A percentile compares a stretch with the other conserved stretches of the same genome.
Conservation (phyloP, 2,888 invertebrate genomes). For the Campoplex nolae region DNA sequence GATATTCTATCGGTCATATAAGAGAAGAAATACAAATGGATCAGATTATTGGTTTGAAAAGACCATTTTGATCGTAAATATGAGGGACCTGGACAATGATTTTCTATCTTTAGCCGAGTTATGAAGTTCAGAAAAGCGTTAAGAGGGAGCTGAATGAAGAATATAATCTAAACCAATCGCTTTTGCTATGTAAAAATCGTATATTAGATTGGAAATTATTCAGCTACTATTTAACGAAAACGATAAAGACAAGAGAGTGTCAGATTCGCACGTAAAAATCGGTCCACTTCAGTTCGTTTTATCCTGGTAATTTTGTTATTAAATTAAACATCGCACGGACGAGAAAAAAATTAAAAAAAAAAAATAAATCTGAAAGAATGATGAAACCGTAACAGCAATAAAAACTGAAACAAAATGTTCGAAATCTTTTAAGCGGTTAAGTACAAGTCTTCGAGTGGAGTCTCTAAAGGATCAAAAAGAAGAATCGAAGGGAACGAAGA, state of each 20-base stretch:
- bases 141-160: background rate
- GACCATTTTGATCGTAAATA: background rate
- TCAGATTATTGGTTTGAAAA: too few relatives aligned
- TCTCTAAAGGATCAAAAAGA: background rate
- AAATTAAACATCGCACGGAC: background rate
- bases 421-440: conserved; percentile 40
- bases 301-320: background rate
- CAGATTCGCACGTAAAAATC: background rate
- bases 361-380: conserved; percentile 27
- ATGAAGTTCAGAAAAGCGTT: background rate
- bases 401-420: conserved; percentile 30
- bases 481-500: background rate
- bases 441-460: conserved; percentile 32
- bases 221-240: background rate
- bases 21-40: too few relatives aligned
- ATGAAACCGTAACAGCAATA: conserved; percentile 17
- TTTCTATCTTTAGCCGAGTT: background rate
- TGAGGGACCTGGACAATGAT: background rate
- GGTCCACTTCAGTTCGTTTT: background rate
- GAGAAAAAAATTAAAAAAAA: background rate
- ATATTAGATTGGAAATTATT: background rate
- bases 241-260: background rate
- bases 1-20: too few relatives aligned
- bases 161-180: background rate
- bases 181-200: background rate